Conservation (phyloP, 1,140 invertebrate species). For the Drosophila bifasciata region DNA sequence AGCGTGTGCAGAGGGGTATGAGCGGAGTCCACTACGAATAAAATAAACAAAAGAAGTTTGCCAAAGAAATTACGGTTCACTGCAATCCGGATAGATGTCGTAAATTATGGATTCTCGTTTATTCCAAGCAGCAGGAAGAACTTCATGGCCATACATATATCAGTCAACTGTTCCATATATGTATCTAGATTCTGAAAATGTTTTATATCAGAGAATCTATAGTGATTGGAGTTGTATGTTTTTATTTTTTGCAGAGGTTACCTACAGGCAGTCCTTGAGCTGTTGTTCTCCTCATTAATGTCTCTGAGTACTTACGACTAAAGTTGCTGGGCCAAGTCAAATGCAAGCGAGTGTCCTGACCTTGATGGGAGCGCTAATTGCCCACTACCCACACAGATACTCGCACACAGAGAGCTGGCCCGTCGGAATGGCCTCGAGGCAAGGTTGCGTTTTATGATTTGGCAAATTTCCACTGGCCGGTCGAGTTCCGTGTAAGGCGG, state of each 20-base stretch:
- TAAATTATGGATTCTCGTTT: slow-evolving; percentile 28
- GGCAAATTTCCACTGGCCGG: slow-evolving; percentile 52
- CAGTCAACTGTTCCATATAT: not conserved
- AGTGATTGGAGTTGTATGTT: too few relatives aligned
- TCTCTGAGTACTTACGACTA: slow-evolving; percentile 29
- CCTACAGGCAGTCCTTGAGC: slow-evolving; percentile 39
- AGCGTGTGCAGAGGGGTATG: slow-evolving; percentile 56
- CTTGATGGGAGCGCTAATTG: slow-evolving; percentile 72
- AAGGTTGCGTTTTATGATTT: slow-evolving; percentile 71
- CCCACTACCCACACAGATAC: not conserved
- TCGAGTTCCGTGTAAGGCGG: slow-evolving; percentile 53
- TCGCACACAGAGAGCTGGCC: not conserved
- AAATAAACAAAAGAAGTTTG: slow-evolving; percentile 41
- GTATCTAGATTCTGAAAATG: too few relatives aligned
- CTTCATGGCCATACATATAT: not conserved
- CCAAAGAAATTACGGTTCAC: slow-evolving; percentile 37
- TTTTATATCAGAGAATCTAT: too few relatives aligned
- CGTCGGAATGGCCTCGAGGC: slow-evolving; percentile 20
- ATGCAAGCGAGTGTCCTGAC: slow-evolving; percentile 60
- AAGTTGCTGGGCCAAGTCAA: slow-evolving; percentile 65
- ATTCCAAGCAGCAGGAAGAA: slow-evolving; percentile 23
- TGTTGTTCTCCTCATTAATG: slow-evolving; percentile 46
- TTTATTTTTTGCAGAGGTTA: not conserved
- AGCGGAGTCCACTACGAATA: slow-evolving; percentile 11
- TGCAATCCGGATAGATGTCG: slow-evolving; percentile 39